These are phyloP conservation scores for Aotus griseimembra DNA, from an alignment of 2,797 vertebrate genomes.

Conservation along the genomic window DNA sequence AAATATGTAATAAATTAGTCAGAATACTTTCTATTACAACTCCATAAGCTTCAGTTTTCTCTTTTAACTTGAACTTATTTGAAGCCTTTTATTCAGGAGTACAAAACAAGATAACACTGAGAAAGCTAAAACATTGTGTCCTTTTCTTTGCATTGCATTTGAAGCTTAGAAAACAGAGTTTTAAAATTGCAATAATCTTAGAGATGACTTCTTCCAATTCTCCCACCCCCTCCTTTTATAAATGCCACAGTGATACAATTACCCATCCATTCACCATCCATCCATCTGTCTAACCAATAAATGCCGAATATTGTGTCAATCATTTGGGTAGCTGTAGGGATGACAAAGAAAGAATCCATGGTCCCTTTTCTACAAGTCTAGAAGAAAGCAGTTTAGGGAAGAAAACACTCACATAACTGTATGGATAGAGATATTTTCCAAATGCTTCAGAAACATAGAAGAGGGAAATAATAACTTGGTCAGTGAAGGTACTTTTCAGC, in stretches of 20 bases:
- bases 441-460: conserved; percentile 13
- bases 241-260: not conserved
- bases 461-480: conserved; percentile 16
- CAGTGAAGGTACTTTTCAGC: conserved; percentile 1
- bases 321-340: not conserved
- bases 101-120: not conserved
- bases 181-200: not conserved
- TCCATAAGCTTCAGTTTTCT: not conserved
- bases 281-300: not conserved
- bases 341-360: not conserved
- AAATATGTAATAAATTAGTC: not conserved
- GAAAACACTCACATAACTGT: not conserved
- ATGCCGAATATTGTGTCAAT: not conserved
- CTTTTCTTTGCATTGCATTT: not conserved
- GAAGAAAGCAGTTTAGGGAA: not conserved
- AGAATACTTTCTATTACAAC: not conserved
- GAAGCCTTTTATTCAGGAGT: not conserved
- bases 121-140: not conserved
- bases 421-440: not conserved
- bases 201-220: not conserved
- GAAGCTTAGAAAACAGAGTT: not conserved
- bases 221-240: not conserved
- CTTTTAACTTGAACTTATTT: not conserved
- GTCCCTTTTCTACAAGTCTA: not conserved
- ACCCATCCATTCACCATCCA: not conserved